These are phyloP conservation scores for Cremastinae sp. DNA, from an alignment of 2,888 invertebrate genomes.

Conservation along the genomic window DNA sequence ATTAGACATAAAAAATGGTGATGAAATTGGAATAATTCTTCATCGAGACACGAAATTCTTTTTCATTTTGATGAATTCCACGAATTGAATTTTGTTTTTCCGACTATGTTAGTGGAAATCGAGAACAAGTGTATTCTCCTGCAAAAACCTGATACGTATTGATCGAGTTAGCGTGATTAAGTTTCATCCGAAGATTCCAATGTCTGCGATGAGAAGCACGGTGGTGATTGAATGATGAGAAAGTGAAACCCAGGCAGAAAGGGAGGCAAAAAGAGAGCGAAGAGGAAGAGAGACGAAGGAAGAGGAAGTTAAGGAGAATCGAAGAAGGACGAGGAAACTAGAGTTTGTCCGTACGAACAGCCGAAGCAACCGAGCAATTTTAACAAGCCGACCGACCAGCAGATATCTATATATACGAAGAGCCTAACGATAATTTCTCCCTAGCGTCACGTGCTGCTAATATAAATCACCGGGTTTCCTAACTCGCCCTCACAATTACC, in stretches of 20 bases:
- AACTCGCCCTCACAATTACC: constrained; percentile 74
- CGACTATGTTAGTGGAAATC: too few species aligned
- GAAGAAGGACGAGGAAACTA: constrained; percentile 24
- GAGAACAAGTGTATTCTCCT: too few species aligned
- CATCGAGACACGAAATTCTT: too few species aligned
- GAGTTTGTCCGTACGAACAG: constrained; percentile 23
- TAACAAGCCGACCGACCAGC: constrained; percentile 24
- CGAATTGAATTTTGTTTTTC: too few species aligned
- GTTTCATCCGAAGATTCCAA: background rate
- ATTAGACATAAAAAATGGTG: too few species aligned
- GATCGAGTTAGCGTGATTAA: too few species aligned
- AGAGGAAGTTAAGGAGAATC: constrained; percentile 15
- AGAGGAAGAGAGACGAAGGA: constrained; percentile 17
- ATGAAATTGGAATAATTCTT: too few species aligned
- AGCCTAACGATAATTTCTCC: constrained; percentile 77
- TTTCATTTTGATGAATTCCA: too few species aligned
- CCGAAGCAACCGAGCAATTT: constrained; percentile 26
- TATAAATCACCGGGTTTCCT: constrained; percentile 76
- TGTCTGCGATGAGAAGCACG: background rate
- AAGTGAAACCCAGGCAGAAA: background rate
- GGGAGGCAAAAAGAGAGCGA: constrained; percentile 2
- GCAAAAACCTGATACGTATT: too few species aligned
- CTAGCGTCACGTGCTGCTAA: constrained; percentile 76
- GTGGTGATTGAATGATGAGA: background rate
- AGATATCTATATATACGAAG: constrained; percentile 46